Evolutionary conservation across 2,797 vertebrate genomes (phyloP).

Genomic region (Amblyraja radiata): DNA sequence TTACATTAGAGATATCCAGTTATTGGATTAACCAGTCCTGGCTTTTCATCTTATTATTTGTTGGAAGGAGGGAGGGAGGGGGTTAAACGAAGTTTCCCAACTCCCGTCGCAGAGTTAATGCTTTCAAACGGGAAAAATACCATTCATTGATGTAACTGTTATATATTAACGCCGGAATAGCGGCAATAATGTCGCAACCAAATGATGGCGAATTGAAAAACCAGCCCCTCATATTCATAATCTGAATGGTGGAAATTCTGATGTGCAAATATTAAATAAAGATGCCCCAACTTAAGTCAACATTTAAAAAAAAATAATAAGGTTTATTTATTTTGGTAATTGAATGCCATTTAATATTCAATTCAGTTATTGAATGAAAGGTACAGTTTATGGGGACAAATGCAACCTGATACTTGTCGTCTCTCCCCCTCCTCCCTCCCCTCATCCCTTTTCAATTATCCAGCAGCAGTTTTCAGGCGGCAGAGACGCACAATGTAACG

Average conservation of each 20-base stretch:
- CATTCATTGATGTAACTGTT: conserved; percentile 23
- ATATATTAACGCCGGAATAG: neutral
- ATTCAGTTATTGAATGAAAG: too few relatives aligned
- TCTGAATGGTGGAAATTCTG: neutral
- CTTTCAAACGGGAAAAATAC: neutral
- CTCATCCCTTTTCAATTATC: neutral
- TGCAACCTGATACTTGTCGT: neutral
- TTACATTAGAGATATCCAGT: neutral
- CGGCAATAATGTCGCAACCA: conserved; percentile 1
- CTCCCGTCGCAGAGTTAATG: neutral
- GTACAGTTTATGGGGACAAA: neutral
- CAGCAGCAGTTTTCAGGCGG: neutral
- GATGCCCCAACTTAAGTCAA: neutral
- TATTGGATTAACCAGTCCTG: conserved; percentile 6
- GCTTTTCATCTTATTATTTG: conserved; percentile 26
- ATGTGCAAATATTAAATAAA: too few relatives aligned
- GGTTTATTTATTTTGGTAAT: neutral
- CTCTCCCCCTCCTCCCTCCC: too few relatives aligned
- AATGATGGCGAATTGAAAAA: conserved; percentile 17
- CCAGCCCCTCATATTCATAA: neutral
- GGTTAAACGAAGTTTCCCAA: neutral
- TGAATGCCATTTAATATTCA: too few relatives aligned
- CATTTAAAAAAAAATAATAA: too few relatives aligned
- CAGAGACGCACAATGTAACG: neutral
- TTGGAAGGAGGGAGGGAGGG: neutral